Percentiles rank a stretch among this genome's conserved stretches.
Evolutionary conservation across 2,797 vertebrate genomes (phyloP).

Genomic region (Manis crassicaudata): DNA sequence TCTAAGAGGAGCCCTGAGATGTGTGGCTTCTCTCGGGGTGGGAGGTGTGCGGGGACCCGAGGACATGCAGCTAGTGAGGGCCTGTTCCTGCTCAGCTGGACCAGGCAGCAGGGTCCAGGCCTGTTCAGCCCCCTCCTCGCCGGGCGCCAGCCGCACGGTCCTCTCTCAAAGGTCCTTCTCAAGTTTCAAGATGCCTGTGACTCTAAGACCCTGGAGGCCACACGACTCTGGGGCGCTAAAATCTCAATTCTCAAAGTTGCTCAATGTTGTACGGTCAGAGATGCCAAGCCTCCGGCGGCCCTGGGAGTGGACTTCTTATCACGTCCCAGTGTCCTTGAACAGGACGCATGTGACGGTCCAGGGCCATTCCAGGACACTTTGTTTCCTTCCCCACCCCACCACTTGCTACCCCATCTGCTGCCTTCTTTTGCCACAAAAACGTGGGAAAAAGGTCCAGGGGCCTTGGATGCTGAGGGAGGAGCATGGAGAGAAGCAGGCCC

Average conservation of each 20-base stretch:
- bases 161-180: background rate
- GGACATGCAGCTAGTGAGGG: fast-evolving
- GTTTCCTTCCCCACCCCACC: background rate
- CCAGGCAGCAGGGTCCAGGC: background rate
- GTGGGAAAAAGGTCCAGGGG: background rate
- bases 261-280: background rate
- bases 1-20: background rate
- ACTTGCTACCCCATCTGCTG: background rate
- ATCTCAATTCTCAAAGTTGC: background rate
- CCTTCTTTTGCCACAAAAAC: background rate
- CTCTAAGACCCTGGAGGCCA: background rate
- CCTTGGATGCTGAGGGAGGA: background rate
- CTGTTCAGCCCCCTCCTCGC: fast-evolving
- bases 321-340: fast-evolving
- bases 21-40: background rate
- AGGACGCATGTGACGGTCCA: fast-evolving
- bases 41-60: fast-evolving
- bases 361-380: background rate
- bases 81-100: background rate
- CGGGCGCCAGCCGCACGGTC: fast-evolving
- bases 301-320: too few relatives aligned
- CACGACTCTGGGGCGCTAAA: background rate
- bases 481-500: fast-evolving
- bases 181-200: background rate
- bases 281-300: background rate